Conservation (phyloP, 2,797 vertebrate genomes). For the Chelidonichthys spinosus region DNA sequence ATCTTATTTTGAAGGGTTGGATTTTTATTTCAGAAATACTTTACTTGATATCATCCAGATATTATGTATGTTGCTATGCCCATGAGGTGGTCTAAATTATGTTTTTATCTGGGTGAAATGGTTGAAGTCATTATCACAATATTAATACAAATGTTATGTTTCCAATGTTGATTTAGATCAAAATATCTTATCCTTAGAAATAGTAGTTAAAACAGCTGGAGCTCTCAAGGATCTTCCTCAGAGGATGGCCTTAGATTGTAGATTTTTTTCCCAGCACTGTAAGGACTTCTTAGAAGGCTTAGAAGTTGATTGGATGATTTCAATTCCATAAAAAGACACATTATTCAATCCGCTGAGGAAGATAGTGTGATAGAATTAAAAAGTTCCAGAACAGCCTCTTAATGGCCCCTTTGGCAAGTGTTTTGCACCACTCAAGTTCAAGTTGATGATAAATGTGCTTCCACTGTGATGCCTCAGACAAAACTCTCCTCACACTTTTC, state of each 20-base stretch:
- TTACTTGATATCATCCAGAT: slow-evolving; percentile 28
- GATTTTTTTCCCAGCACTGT: neutral
- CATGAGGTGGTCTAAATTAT: slow-evolving; percentile 1
- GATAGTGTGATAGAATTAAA: neutral
- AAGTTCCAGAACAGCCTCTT: neutral
- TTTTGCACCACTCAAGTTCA: neutral
- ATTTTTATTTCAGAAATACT: slow-evolving; percentile 61
- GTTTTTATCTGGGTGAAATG: neutral
- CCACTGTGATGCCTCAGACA: neutral
- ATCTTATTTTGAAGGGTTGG: slow-evolving; percentile 48
- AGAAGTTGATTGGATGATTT: neutral
- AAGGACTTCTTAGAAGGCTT: neutral
- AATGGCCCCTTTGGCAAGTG: neutral
- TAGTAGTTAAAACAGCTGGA: neutral
- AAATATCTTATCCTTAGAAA: neutral
- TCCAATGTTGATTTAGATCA: neutral
- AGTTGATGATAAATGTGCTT: slow-evolving; percentile 11
- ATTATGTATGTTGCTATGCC: slow-evolving; percentile 7
- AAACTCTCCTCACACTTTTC: neutral
- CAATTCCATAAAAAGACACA: neutral
- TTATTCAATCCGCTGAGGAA: neutral
- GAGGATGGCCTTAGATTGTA: no score
- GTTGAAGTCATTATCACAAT: neutral
- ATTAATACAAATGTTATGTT: neutral
- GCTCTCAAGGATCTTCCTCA: neutral